Percentiles rank a stretch among this genome's conserved stretches.
phyloP scores from a whole-genome alignment of 1,140 invertebrate species.

The Lasioglossum baleicum region DNA sequence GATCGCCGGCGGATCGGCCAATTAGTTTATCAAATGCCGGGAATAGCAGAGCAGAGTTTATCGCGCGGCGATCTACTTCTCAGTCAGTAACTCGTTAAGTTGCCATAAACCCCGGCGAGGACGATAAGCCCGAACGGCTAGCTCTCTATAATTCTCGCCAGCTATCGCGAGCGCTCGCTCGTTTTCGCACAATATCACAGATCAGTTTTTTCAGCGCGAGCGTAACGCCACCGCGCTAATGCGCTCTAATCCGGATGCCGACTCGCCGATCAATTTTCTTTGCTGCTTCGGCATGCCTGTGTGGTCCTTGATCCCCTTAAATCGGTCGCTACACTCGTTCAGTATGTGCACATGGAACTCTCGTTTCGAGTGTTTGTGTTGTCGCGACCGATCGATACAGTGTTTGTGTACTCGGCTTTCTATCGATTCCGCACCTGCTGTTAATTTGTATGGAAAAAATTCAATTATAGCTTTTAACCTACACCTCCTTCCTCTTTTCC shows the following conservation, averaged over 20 bases:
- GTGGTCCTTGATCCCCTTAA: too few relatives aligned
- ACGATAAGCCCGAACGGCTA: constrained; percentile 43
- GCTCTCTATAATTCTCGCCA: constrained; percentile 45
- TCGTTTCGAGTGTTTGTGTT: too few relatives aligned
- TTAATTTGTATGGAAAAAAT: too few relatives aligned
- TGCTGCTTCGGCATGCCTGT: too few relatives aligned
- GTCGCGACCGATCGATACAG: too few relatives aligned
- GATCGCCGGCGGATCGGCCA: constrained; percentile 35
- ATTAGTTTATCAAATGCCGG: constrained; percentile 61
- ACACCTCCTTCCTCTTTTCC: too few relatives aligned
- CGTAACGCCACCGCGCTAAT: not conserved
- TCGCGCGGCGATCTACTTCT: constrained; percentile 39
- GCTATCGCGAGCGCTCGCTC: not conserved
- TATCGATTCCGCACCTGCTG: too few relatives aligned
- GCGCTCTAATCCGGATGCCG: not conserved
- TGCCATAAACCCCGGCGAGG: constrained; percentile 41
- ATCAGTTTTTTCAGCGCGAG: not conserved
- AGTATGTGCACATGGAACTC: too few relatives aligned
- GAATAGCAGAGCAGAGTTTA: constrained; percentile 57
- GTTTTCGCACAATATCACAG: not conserved
- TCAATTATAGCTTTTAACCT: too few relatives aligned
- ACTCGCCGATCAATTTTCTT: too few relatives aligned
- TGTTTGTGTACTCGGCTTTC: too few relatives aligned
- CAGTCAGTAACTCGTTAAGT: constrained; percentile 51
- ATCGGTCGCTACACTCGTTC: too few relatives aligned